Evolutionary conservation across 2,888 invertebrate genomes (phyloP), one percentile per base, ranked within the genome.

Genomic region (Drosophila fungiperda): DNA sequence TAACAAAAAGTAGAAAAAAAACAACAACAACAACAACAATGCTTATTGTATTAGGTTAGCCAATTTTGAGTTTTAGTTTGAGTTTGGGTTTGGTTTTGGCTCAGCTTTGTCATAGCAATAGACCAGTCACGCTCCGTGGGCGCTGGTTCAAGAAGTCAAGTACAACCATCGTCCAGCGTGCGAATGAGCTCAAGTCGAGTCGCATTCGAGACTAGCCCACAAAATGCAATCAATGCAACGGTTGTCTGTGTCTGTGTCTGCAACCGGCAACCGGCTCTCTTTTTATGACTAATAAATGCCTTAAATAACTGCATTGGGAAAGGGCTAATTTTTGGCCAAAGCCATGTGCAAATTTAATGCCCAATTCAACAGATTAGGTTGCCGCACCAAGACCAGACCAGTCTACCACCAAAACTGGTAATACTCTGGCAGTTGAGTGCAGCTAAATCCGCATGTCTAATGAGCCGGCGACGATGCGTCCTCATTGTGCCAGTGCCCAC

Each of bases 101-200:
- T 45, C 8, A 15, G 45, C 45, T 45, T 23, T 45, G 45, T 23
- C 45, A 15, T 23, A 54, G 15, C 53, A 53, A 36, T 8, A 71
- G 90, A 78, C 90, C 78, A 87, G 90, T 87, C 87, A 87, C 87
- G 87, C 89, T 87, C 87, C 65, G 90, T 87, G 90, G 90, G 82
- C 90, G 90, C 81, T 76, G 76, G 89, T 90, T 87, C 90, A 87
- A 87, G 84, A 89, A 90, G 87, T 90, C 87, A 87, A 87, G 87
- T 87, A 90, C 89, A 87, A 65, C 52, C 54, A 67, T 52, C 71
- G 79, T 72, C 78, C 84, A 70, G 90, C 85, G 90, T 89, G 85
- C 90, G 85, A 85, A 85, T 85, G 85, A 82, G 85, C 12, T 23
- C 53, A 54, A 35, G 3, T 35, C 23, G 23, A 53, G 9, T n/a